These are phyloP conservation scores for Syngnathus typhle DNA, from an alignment of 2,113 vertebrate species.

Conservation along the genomic window DNA sequence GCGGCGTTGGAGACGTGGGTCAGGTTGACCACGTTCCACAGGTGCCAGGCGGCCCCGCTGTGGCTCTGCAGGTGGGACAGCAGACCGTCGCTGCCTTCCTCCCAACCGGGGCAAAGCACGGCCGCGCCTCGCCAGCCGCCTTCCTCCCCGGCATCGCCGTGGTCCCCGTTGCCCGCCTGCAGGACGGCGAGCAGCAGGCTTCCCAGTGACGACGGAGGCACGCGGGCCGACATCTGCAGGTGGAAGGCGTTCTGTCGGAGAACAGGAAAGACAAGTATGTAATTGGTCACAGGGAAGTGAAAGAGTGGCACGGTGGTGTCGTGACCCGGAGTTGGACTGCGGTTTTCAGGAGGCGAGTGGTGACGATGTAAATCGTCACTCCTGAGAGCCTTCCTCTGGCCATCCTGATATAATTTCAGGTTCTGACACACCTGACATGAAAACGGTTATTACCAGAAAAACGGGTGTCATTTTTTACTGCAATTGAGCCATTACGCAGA, in stretches of 20 bases:
- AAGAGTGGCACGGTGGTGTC: too few species aligned
- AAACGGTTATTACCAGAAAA: too few species aligned
- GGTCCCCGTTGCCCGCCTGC: conserved; percentile 68
- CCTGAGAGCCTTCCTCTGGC: too few species aligned
- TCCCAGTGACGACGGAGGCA: conserved; percentile 75
- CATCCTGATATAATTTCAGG: too few species aligned
- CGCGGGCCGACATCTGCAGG: conserved; percentile 80
- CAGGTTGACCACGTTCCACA: conserved; percentile 68
- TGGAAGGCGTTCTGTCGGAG: conserved; percentile 80
- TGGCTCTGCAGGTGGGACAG: conserved; percentile 63
- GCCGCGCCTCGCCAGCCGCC: conserved; percentile 60
- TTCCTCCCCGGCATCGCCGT: conserved; percentile 63
- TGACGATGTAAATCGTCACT: too few species aligned
- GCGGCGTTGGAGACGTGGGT: conserved; percentile 39
- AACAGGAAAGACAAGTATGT: background rate
- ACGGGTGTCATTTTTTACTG: too few species aligned
- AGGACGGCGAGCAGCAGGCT: conserved; percentile 77
- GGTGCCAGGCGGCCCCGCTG: conserved; percentile 51
- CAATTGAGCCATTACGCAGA: too few species aligned
- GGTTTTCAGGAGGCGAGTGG: too few species aligned
- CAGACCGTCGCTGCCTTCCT: conserved; percentile 66
- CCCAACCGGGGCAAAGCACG: conserved; percentile 63
- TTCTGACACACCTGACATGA: too few species aligned
- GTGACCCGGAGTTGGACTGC: too few species aligned
- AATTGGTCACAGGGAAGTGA: background rate